Evolutionary conservation across 2,888 invertebrate species (phyloP), one percentile per base, ranked within the genome.

Genomic region (Trissolcus brochymenae): DNA sequence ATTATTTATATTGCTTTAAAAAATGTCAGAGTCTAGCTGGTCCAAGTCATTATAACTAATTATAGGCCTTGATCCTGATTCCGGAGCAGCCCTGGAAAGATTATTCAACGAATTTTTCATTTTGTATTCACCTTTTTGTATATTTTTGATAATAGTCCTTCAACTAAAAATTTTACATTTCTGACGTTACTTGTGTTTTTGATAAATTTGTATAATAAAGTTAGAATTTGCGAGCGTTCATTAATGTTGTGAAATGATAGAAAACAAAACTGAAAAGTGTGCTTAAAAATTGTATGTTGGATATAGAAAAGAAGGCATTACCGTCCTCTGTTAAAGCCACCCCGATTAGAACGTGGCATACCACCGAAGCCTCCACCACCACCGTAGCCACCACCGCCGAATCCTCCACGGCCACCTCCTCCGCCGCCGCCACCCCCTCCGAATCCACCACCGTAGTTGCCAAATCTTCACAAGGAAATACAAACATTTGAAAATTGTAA

Each of bases 1-100:
- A 19, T 51, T 9, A 13, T 21, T 17, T 66, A 67, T 62, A 64
- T 72, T 60, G 68, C 78, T 83, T 91, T 91, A 94, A 90, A 95
- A 94, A 89, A 94, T 92, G 89, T 95, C 95, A 89, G 92, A 92
- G 89, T 95, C 95, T 90, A 95, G 95, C 90, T 95, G 95, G 92
- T 96, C 96, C 91, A 96, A 93, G 92, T 96, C 96, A 91, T 95
- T 94, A 93, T 96, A 96, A 90, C 94, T 94, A 90, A 96, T 92
- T 90, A 96, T 92, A 90, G 94, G 93, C 90, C 96, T 93, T 90
- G 93, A 84, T 73, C 84, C 82, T 77, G 88, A 84, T 73, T 87
- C 88, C 78, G 88, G 86, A 82, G 86, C 87, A 82, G 83, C 86
- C 86, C 89, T 89, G 88, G 80, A 85, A 87, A 84, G 79, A 73